Conservation (phyloP, 2,888 invertebrate species). For the Gryllus longicercus region DNA sequence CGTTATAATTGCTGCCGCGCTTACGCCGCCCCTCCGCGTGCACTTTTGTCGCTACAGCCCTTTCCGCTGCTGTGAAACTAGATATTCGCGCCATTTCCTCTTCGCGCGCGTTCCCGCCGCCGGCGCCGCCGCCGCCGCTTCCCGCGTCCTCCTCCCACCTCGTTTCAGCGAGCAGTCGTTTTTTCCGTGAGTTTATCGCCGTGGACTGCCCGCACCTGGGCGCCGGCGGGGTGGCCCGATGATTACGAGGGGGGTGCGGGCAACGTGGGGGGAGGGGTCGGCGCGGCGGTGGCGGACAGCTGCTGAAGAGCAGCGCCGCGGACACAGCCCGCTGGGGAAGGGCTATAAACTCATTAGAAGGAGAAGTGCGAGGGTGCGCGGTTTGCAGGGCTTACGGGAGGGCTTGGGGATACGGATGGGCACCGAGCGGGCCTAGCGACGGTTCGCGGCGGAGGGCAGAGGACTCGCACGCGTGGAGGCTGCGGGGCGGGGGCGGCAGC, state of each 20-base stretch:
- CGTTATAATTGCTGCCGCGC: no score
- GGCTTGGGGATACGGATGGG: no score
- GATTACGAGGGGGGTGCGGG: background rate
- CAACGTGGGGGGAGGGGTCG: background rate
- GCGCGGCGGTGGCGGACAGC: background rate
- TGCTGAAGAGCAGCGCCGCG: background rate
- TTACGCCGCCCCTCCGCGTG: no score
- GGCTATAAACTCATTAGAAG: background rate
- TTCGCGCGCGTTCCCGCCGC: background rate
- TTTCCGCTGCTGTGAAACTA: background rate
- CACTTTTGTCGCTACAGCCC: no score
- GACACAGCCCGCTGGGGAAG: background rate
- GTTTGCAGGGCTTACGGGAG: no score
- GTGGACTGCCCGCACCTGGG: background rate
- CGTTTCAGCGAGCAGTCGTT: background rate
- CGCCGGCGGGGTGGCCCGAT: background rate
- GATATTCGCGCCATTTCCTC: conserved; percentile 4
- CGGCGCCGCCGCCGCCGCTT: no score
- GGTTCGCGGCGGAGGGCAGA: no score
- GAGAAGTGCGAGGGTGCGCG: background rate
- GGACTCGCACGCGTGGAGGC: no score
- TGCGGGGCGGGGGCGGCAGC: no score
- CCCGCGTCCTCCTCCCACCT: background rate
- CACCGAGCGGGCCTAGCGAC: no score
- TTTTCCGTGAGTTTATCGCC: background rate